Conservation (phyloP, 2,113 vertebrate genomes). For the Mesocricetus auratus region DNA sequence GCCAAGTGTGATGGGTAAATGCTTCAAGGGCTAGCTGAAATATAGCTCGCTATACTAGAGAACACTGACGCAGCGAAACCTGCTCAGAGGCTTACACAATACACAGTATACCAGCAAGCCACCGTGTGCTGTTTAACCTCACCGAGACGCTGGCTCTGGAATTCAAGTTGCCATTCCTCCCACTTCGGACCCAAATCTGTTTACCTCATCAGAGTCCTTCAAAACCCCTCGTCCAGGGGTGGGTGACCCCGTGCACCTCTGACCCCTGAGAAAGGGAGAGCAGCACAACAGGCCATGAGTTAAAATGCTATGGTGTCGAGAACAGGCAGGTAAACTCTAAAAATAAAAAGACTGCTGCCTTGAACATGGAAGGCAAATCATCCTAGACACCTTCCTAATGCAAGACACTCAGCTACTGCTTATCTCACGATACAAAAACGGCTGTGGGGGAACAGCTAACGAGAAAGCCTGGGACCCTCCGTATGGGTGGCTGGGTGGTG, state of each 20-base stretch:
- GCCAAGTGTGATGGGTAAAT: not conserved
- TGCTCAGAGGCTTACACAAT: not conserved
- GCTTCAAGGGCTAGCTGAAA: not conserved
- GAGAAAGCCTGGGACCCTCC: not conserved
- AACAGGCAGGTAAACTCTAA: no score
- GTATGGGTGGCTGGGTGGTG: not conserved
- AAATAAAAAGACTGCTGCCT: not conserved
- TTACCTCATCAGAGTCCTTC: not conserved
- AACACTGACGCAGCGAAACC: not conserved
- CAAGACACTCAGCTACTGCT: not conserved
- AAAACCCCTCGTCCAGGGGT: not conserved
- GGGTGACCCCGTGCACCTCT: not conserved
- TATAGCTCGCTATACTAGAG: not conserved
- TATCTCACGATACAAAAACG: no score
- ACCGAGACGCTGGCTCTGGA: not conserved
- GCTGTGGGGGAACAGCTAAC: not conserved
- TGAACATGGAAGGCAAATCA: not conserved
- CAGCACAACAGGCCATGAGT: not conserved
- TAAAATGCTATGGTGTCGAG: no score
- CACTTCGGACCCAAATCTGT: not conserved
- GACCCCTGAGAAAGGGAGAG: not conserved
- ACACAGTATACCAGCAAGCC: not conserved
- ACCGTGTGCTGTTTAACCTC: no score
- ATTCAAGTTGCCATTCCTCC: not conserved
- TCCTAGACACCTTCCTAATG: not conserved